phyloP scores from a whole-genome alignment of 2,888 invertebrate species.

The Pristionchus mayeri region DNA sequence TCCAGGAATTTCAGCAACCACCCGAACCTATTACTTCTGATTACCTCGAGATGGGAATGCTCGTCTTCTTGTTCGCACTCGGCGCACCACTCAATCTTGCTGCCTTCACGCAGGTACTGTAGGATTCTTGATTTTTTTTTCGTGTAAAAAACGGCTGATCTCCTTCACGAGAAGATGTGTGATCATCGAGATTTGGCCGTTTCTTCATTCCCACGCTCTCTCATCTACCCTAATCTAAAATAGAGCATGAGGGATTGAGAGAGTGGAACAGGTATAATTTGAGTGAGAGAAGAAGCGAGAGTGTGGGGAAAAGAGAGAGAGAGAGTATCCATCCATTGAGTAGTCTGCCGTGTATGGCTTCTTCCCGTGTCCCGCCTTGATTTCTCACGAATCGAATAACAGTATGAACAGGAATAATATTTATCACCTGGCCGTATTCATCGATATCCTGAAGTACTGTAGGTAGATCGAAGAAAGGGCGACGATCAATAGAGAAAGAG shows the following conservation, averaged over 20 bases:
- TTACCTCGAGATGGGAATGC: conserved; percentile 72
- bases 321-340: conserved; percentile 29
- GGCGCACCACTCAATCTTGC: conserved; percentile 76
- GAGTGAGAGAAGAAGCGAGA: conserved; percentile 17
- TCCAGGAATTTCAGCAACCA: conserved; percentile 52
- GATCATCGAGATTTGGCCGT: too few relatives aligned
- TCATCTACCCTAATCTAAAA: background rate
- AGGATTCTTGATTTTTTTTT: background rate
- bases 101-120: conserved; percentile 72
- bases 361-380: background rate
- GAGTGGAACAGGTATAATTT: background rate
- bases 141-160: background rate
- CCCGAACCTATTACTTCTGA: conserved; percentile 73
- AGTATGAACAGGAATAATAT: conserved; percentile 8
- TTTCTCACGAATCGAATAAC: conserved; percentile 21
- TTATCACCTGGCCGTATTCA: conserved; percentile 13
- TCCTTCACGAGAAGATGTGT: background rate
- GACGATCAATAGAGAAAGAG: background rate
- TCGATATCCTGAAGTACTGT: background rate
- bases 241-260: background rate
- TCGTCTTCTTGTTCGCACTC: conserved; percentile 70
- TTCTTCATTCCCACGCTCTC: background rate
- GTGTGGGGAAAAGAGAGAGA: conserved; percentile 6
- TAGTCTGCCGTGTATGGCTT: background rate
- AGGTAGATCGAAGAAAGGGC: background rate